A percentile compares a stretch with the other conserved stretches of the same genome.
These are phyloP conservation scores for Amorpha juglandis DNA, from an alignment of 2,888 invertebrate genomes.

Conservation along the genomic window DNA sequence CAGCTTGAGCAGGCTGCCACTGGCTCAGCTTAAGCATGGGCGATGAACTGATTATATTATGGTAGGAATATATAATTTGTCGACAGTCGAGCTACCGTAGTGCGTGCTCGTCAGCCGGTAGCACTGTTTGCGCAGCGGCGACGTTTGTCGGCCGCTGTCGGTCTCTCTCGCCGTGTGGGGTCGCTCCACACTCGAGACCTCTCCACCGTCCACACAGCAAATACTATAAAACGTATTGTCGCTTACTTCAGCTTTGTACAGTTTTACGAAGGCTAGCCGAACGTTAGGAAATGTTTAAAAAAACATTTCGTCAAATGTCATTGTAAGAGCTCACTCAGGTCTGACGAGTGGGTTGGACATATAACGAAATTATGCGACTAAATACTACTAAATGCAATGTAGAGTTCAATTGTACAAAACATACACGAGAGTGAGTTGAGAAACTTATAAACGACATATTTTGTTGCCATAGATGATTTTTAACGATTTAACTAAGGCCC, in stretches of 20 bases:
- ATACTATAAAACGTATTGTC: constrained; percentile 20
- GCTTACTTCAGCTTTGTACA: not conserved
- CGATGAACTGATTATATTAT: not conserved
- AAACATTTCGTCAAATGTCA: not conserved
- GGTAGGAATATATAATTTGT: not conserved
- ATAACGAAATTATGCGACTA: no score
- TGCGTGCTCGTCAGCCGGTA: constrained; percentile 39
- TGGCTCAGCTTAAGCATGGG: no score
- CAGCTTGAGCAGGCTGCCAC: no score
- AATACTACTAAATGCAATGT: no score
- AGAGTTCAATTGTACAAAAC: no score
- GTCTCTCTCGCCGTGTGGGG: constrained; percentile 64
- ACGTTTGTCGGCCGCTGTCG: constrained; percentile 57
- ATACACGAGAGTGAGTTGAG: no score
- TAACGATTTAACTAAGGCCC: no score
- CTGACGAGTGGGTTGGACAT: no score
- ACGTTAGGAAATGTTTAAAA: not conserved
- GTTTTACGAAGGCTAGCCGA: not conserved
- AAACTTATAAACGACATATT: no score
- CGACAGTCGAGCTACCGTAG: constrained; percentile 13
- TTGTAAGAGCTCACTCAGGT: not conserved
- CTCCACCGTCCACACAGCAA: constrained; percentile 26
- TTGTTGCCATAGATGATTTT: no score
- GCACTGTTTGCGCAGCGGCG: constrained; percentile 60
- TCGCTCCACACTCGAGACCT: constrained; percentile 41